Base-by-base conservation (phyloP, 2,113 vertebrate genomes). In the Myrmophylax atrothorax region DNA sequence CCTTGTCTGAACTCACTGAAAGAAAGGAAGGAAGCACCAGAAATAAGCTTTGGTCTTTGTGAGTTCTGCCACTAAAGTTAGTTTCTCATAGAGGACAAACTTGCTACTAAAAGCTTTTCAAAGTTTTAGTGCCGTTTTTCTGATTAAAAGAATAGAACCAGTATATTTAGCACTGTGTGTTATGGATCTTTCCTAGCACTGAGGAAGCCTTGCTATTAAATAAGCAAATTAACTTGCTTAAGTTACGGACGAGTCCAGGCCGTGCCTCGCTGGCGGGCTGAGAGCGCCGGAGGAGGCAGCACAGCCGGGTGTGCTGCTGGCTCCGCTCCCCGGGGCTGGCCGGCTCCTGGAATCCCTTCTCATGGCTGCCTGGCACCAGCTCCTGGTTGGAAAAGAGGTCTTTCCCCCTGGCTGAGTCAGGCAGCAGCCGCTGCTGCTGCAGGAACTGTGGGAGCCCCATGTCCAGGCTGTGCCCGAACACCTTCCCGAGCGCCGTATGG, bases 401-500 rank as follows among this genome's bases (percentile, higher is more conserved):
- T 62, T 12, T 14, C 33, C 38, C 4, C 7, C 6, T 7, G 9
- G 40, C 4, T 4, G 64, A 28, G 47, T 40, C 3, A 16, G 55
- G 66, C 22, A 53, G 35, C 12, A 58, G 46, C 11, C 24, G 26
- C 37, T 12, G 40, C 29, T 3, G 1, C 44, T 17, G 7, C 56
- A 7, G 66, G 38, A 16, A 2, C 46, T 3, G 40, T 6, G 24
- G 50, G 28, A 33, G 3, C 40, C 17, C n/a, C 22, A 5, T 14
- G 14, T 8, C 17, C 40, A 25, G 14, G 33, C 62, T 18, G 35
- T 7, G 72, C 14, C 47, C 1, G 1, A 6, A 1, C 2, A 2
- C 29, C 25, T 33, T 35, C 18, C 20, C 3, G 2, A 4, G 12
- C 7, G 6, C 3, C 20, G n/a, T n/a, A 7, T 0, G 11, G 23